These are phyloP conservation scores for Tragelaphus strepsiceros DNA, from an alignment of 2,113 vertebrate species.

Conservation along the genomic window DNA sequence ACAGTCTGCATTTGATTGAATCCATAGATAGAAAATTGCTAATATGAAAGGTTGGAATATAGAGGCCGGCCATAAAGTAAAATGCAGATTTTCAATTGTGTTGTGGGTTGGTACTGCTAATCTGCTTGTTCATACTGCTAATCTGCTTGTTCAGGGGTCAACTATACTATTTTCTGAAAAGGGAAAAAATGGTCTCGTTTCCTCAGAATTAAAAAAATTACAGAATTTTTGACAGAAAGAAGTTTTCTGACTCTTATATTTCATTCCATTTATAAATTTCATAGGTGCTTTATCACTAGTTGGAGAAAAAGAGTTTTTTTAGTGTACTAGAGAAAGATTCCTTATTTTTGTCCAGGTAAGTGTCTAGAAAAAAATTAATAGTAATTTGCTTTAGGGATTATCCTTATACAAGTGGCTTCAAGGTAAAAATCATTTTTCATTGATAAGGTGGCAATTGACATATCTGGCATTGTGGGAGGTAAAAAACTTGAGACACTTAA, in stretches of 20 bases:
- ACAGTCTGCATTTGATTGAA: not conserved
- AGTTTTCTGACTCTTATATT: not conserved
- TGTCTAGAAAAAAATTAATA: not conserved
- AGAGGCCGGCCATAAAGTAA: not conserved
- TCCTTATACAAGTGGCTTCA: not conserved
- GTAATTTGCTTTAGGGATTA: not conserved
- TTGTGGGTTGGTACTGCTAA: not conserved
- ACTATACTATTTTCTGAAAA: not conserved
- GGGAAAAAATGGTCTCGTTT: not conserved
- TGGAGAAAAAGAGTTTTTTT: not conserved
- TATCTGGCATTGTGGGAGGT: not conserved
- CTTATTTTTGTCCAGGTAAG: not conserved
- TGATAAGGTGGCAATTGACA: not conserved
- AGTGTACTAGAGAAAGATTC: not conserved
- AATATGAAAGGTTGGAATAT: not conserved
- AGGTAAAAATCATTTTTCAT: not conserved
- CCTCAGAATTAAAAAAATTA: not conserved
- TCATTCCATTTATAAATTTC: not conserved
- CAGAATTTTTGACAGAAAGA: not conserved
- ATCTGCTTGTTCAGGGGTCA: not conserved
- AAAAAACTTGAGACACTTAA: not conserved
- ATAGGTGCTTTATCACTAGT: not conserved
- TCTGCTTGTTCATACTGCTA: not conserved
- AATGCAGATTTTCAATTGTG: not conserved
- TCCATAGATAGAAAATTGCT: not conserved